Evolutionary conservation across 2,797 vertebrate genomes (phyloP), one percentile per base, ranked within the genome.

Genomic region (Buceros bicornis): DNA sequence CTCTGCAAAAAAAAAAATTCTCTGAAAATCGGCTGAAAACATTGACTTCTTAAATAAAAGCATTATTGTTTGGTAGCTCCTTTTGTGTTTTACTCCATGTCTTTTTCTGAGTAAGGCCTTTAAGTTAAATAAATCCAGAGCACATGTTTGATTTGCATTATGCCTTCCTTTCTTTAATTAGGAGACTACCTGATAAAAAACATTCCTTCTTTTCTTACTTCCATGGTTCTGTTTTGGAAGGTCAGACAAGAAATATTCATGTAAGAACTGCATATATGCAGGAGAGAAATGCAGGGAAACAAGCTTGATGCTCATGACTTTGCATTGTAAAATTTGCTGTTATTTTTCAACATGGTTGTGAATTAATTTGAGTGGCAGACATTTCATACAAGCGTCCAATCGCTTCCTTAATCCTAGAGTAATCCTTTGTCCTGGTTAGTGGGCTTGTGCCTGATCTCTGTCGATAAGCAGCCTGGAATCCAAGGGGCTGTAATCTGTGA

Each of bases 361-460:
- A 65, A 82, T 93, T 72, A 58, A 79, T 95, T 73, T n/a, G 35
- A 62, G n/a, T 45, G 31, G 51, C 66, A 94, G 82, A 53, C 43
- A 43, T 94, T 83, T 90, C 70, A 66, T 88, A 73, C 35, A 76
- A 74, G 78, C 77, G 74, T 53, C 50, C 0, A 6, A 87, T 95
- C n/a, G 12, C 84, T 95, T 70, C 54, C 54, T 84, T 96, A 87
- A 96, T 94, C 72, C 96, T 70, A 19, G 62, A 60, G 10, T 66
- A 91, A 82, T 96, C 87, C 70, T 77, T 48, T 76, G 66, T 70
- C 66, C 58, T 76, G 66, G 56, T 87, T 60, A 87, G 73, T 33
- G 73, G 77, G 47, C 3, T 95, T 73, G 80, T 91, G 77, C 85
- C 87, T 96, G 90, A 95, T 95, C 67, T 69, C 35, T 90, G 87